Evolutionary conservation across 2,113 vertebrate genomes (phyloP).

Genomic region (Sitta europaea): DNA sequence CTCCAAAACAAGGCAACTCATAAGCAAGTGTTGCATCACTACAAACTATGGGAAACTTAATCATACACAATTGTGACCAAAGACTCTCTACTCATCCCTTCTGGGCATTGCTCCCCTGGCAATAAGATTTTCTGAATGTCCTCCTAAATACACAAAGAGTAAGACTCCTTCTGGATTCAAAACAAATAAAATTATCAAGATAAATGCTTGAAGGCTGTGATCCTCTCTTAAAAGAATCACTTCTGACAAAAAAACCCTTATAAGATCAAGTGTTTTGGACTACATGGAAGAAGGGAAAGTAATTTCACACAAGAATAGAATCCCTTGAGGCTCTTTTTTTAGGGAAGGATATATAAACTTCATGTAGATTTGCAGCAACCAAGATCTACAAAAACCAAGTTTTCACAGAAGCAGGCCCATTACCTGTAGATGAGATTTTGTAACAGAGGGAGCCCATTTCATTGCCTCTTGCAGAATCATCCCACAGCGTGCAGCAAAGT

Average conservation of each 20-base stretch:
- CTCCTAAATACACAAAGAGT: background rate
- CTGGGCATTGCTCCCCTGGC: background rate
- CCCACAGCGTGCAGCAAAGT: slow-evolving; percentile 93
- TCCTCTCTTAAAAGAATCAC: background rate
- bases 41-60: background rate
- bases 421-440: slow-evolving; percentile 96
- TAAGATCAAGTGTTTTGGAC: background rate
- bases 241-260: background rate
- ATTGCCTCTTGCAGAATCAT: slow-evolving; percentile 97
- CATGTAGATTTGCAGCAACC: background rate
- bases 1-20: background rate
- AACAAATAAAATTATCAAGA: background rate
- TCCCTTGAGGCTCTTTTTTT: background rate
- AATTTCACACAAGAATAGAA: background rate
- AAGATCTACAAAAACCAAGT: background rate
- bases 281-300: background rate
- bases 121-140: background rate
- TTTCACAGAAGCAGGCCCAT: background rate
- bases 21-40: background rate
- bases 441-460: slow-evolving; percentile 97
- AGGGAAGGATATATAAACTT: background rate
- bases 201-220: background rate
- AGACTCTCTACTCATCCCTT: background rate
- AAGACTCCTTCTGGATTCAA: background rate
- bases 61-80: background rate